phyloP scores from a whole-genome alignment of 2,888 invertebrate species.

The Amphiduros pacificus region DNA sequence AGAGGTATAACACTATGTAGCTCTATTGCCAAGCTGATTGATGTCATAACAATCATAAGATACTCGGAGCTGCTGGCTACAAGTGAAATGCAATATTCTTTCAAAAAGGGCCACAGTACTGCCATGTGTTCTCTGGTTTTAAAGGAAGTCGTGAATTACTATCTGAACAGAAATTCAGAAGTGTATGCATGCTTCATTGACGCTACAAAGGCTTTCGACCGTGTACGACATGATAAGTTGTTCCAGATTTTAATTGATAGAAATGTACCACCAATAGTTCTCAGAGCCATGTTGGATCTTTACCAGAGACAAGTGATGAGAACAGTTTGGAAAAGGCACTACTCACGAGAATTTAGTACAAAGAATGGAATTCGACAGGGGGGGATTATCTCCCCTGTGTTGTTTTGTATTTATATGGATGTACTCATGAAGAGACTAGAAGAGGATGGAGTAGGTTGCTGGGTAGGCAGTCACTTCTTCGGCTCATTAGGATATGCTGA shows the following conservation, averaged over 20 bases:
- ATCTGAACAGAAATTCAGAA: not conserved
- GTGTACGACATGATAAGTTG: not conserved
- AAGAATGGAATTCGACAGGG: not conserved
- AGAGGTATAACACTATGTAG: constrained; percentile 1
- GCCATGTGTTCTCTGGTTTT: not conserved
- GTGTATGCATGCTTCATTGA: constrained; percentile 1
- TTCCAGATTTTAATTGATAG: not conserved
- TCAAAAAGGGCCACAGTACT: not conserved
- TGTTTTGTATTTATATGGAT: constrained; percentile 8
- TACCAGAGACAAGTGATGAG: not conserved
- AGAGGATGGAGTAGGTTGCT: not conserved
- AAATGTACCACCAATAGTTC: not conserved
- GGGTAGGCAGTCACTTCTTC: not conserved
- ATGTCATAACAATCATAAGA: not conserved
- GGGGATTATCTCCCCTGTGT: not conserved
- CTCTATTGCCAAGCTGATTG: not conserved
- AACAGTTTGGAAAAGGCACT: not conserved
- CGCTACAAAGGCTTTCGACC: not conserved
- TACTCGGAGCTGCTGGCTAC: not conserved
- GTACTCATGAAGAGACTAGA: not conserved
- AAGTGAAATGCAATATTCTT: not conserved
- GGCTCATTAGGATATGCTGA: constrained; percentile 4
- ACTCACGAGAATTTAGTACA: not conserved
- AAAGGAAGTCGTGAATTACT: not conserved
- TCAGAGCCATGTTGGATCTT: not conserved